These are phyloP conservation scores for Fragum sueziense DNA, from an alignment of 2,888 invertebrate species.

Conservation along the genomic window DNA sequence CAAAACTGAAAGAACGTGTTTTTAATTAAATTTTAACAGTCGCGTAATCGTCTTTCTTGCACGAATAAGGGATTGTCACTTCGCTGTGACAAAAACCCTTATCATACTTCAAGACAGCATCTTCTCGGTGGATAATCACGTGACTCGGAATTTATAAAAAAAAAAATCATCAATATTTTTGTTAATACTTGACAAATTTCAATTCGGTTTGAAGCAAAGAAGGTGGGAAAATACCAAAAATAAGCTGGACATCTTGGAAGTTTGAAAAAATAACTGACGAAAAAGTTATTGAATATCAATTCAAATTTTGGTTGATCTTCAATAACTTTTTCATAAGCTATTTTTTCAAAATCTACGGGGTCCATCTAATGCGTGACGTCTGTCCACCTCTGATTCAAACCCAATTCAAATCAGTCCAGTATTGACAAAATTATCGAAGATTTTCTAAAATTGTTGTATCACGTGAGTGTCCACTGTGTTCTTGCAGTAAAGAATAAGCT, in stretches of 20 bases:
- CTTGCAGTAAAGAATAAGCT: too few species aligned
- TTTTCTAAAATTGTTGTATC: too few species aligned
- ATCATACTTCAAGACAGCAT: neutral
- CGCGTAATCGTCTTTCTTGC: neutral
- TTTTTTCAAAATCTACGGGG: neutral
- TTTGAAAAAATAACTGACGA: neutral
- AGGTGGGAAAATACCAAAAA: too few species aligned
- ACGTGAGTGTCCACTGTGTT: neutral
- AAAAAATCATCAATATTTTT: neutral
- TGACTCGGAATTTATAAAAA: neutral
- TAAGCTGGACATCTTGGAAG: neutral
- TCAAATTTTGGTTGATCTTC: neutral
- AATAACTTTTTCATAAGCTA: neutral
- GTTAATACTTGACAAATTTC: too few species aligned
- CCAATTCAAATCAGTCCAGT: neutral
- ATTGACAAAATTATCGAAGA: too few species aligned
- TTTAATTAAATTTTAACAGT: neutral
- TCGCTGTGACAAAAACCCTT: neutral
- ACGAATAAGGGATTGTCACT: neutral
- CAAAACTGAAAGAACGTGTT: neutral
- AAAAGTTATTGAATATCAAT: neutral
- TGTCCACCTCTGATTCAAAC: too few species aligned
- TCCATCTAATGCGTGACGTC: neutral
- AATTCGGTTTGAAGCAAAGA: too few species aligned
- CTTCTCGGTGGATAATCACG: neutral